Conservation (phyloP, 2,888 invertebrate species). For the Therioaphis trifolii region DNA sequence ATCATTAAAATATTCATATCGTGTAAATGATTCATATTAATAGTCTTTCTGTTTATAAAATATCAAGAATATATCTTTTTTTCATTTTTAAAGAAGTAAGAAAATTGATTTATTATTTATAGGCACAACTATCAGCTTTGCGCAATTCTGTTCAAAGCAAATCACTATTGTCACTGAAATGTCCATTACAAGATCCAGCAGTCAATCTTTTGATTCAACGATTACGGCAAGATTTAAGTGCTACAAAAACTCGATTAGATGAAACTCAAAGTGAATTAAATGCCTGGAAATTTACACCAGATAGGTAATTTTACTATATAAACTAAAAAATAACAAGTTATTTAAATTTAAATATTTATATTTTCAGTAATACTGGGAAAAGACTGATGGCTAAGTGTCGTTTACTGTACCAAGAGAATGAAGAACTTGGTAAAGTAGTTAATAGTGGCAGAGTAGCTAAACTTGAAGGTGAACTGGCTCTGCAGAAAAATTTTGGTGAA, state of each 20-base stretch:
- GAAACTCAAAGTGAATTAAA: constrained; percentile 97
- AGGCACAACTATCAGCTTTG: constrained; percentile 91
- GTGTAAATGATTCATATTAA: neutral
- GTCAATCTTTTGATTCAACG: constrained; percentile 93
- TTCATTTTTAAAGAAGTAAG: neutral
- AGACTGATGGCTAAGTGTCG: constrained; percentile 97
- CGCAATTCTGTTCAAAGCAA: constrained; percentile 90
- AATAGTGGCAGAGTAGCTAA: constrained; percentile 94
- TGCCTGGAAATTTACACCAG: constrained; percentile 99
- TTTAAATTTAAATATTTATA: constrained; percentile 14
- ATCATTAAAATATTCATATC: no score
- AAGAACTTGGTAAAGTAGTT: constrained; percentile 95
- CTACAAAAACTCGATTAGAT: constrained; percentile 89
- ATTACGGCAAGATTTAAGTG: constrained; percentile 88
- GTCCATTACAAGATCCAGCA: constrained; percentile 92
- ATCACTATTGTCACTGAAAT: constrained; percentile 79
- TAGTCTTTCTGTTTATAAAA: no score
- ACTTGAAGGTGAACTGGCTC: constrained; percentile 92
- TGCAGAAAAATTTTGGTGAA: constrained; percentile 94
- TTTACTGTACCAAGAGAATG: constrained; percentile 94
- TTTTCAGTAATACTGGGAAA: constrained; percentile 90
- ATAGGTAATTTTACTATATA: constrained; percentile 73
- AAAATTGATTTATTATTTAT: constrained; percentile 57
- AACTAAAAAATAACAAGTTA: neutral
- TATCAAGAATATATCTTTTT: no score